These are phyloP conservation scores for Zapus hudsonius DNA, from an alignment of 2,113 vertebrate species.

Conservation along the genomic window DNA sequence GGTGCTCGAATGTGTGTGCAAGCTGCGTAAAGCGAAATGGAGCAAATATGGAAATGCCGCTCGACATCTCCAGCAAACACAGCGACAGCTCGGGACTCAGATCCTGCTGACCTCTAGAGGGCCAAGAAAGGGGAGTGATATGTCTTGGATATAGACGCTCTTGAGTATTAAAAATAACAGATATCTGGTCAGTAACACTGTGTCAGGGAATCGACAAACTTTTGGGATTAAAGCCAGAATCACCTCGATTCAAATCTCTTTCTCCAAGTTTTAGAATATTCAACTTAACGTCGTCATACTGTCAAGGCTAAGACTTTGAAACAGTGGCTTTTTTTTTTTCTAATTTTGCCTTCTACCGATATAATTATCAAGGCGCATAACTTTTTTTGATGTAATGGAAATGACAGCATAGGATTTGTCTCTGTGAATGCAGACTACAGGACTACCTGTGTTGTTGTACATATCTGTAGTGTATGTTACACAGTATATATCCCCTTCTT, in stretches of 20 bases:
- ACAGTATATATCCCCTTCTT: conserved; percentile 35
- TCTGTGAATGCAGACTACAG: conserved; percentile 26
- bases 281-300: not conserved
- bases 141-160: not conserved
- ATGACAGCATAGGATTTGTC: conserved; percentile 59
- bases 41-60: not conserved
- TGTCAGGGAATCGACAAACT: not conserved
- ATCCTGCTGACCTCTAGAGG: not conserved
- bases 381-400: conserved; percentile 39
- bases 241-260: not conserved
- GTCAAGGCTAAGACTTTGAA: conserved; percentile 19
- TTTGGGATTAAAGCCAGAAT: not conserved
- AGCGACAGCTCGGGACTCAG: not conserved
- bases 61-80: not conserved
- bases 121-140: not conserved
- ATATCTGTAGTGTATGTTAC: conserved; percentile 20
- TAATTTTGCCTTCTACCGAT: not conserved
- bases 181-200: not conserved
- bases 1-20: not conserved
- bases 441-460: conserved; percentile 38
- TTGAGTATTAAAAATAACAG: not conserved
- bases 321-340: not conserved
- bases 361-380: conserved; percentile 53
- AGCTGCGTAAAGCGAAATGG: not conserved
- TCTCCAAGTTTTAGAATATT: not conserved